phyloP scores from a whole-genome alignment of 2,888 invertebrate genomes.

The Agrypnus murinus region DNA sequence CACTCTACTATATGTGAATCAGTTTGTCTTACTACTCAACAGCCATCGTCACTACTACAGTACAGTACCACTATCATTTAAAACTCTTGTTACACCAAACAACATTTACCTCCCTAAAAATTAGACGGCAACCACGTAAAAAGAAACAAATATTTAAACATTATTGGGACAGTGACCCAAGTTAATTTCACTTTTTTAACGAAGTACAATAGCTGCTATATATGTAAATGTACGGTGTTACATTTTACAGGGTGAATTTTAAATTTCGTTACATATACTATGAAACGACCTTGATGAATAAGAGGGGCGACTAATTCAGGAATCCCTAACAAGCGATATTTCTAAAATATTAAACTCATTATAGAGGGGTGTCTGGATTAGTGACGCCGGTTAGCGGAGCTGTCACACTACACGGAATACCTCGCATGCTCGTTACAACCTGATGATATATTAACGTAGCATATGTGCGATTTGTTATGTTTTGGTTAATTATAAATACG shows the following conservation, averaged over 20 bases:
- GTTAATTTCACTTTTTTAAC: not conserved
- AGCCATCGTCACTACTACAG: no score
- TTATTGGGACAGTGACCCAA: no score
- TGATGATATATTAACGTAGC: constrained; percentile 60
- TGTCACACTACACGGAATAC: constrained; percentile 53
- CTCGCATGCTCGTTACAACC: constrained; percentile 52
- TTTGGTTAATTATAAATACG: constrained; percentile 59
- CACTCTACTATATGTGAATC: no score
- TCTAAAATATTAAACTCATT: constrained; percentile 55
- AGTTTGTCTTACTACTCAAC: no score
- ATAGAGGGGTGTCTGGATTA: constrained; percentile 54
- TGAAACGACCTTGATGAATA: constrained; percentile 21
- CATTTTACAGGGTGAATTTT: not conserved
- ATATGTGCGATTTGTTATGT: constrained; percentile 62
- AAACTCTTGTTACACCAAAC: no score
- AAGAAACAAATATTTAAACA: no score
- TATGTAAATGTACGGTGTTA: constrained; percentile 3
- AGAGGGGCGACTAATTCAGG: constrained; percentile 25
- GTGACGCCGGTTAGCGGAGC: constrained; percentile 51
- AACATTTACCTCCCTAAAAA: no score
- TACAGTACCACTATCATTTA: no score
- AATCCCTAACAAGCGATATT: constrained; percentile 37
- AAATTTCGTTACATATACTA: not conserved
- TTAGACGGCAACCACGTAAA: no score
- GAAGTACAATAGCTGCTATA: not conserved